Base-by-base conservation (phyloP, 2,888 invertebrate genomes). In the Drosophila kanekoi region DNA sequence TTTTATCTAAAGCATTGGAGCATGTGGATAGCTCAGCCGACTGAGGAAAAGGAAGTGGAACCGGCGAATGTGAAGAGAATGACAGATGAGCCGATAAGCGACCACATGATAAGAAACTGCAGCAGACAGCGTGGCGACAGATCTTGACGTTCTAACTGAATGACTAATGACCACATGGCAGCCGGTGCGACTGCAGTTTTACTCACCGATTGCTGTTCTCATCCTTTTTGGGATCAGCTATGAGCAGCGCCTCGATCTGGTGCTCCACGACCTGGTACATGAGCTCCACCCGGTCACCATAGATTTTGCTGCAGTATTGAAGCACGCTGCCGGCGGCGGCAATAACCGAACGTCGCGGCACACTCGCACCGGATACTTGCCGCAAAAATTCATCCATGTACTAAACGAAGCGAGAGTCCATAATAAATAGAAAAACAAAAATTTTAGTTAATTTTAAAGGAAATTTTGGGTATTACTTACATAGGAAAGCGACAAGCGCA, bases 211-310 rank as follows among this genome's bases (percentile, higher is more conserved):
- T 62, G 35, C 1, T 60, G 4, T 16, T 48, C 3, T 64, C 79
- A 6, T 63, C 56, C 47, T 48, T 75, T 40, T 81, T 79, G 10
- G 63, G 68, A 33, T 87, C 87, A 3, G 87, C 77, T 54, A 68
- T 74, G 14, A 79, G 73, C 38, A 91, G 59, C 0, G 88, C 78
- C 13, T 87, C 60, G 38, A 90, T 79, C 33, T 90, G 86, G 8
- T 86, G 77, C 51, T 88, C 79, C 32, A 90, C 86, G n/a, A 77
- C 61, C 47, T 90, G 84, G 44, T 87, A 79, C 41, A 92, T 66
- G 23, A 77, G 80, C 41, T 92, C 92, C 10, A 92, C 91, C 33
- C 92, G 87, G 58, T 90, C 86, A 0, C 84, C 79, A 67, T 91
- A 92, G 58, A 92, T 89, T 71, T 89, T 89, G 0, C 91, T 85